Evolutionary conservation across 2,888 invertebrate genomes (phyloP).

Genomic region (Napeogenes inachia): DNA sequence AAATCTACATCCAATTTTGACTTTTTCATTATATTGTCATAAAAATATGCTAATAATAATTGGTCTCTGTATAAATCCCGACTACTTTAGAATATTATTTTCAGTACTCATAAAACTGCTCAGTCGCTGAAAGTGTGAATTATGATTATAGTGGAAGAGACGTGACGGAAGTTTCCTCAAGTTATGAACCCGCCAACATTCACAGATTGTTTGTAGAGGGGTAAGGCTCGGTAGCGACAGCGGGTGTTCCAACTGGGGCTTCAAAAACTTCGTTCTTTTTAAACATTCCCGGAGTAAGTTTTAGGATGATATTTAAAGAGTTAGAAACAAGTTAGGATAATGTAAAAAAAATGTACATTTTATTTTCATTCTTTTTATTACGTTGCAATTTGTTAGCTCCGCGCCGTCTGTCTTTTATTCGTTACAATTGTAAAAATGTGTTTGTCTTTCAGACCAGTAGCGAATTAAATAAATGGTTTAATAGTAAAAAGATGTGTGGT

Average conservation of each 20-base stretch:
- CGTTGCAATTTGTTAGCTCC: background rate
- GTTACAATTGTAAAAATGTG: background rate
- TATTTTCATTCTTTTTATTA: background rate
- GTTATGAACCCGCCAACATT: conserved; percentile 53
- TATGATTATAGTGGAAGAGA: conserved; percentile 42
- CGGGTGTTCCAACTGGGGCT: conserved; percentile 43
- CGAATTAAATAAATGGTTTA: no score
- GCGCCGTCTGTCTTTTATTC: background rate
- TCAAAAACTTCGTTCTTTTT: conserved; percentile 55
- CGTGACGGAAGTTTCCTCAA: conserved; percentile 48
- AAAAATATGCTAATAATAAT: no score
- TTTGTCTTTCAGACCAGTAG: no score
- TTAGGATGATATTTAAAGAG: conserved; percentile 44
- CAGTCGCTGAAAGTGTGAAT: conserved; percentile 31
- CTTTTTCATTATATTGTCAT: no score
- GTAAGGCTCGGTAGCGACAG: conserved; percentile 25
- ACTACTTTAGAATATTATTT: no score
- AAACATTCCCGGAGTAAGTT: conserved; percentile 45
- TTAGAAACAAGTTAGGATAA: conserved; percentile 11
- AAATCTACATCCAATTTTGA: no score
- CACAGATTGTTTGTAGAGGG: conserved; percentile 55
- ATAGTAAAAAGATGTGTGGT: no score
- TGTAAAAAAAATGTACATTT: conserved; percentile 9
- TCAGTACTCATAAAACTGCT: background rate
- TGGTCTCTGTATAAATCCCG: no score